A percentile compares a stretch with the other conserved stretches of the same genome.
Evolutionary conservation across 2,888 invertebrate genomes (phyloP).

Genomic region (Papilio protenor): DNA sequence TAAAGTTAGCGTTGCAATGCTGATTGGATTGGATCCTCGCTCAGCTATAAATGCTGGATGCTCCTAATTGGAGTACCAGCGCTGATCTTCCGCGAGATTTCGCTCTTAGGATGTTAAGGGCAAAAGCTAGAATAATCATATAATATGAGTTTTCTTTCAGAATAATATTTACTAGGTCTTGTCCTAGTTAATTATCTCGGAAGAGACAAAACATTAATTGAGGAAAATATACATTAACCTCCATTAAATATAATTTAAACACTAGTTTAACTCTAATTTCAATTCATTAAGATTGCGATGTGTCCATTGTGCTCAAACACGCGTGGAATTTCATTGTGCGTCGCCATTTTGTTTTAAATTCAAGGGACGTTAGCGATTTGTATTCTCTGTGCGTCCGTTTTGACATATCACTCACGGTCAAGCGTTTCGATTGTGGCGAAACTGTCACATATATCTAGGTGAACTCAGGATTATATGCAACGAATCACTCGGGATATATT

Average conservation of each 20-base stretch:
- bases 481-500: neutral
- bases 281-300: conserved; percentile 29
- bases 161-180: no score
- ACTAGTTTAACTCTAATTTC: conserved; percentile 20
- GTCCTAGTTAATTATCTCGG: neutral
- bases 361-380: conserved; percentile 53
- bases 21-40: no score
- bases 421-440: conserved; percentile 56
- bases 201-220: neutral
- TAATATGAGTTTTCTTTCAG: no score
- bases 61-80: no score
- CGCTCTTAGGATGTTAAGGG: no score
- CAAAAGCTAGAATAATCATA: no score
- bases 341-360: conserved; percentile 54
- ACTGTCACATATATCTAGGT: conserved; percentile 47
- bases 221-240: conserved; percentile 1
- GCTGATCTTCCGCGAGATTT: no score
- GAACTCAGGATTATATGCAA: neutral
- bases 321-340: conserved; percentile 36
- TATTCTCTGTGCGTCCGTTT: conserved; percentile 59
- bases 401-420: conserved; percentile 66
- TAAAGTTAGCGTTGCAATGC: no score
- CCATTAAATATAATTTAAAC: conserved; percentile 15
- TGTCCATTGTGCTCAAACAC: conserved; percentile 30
- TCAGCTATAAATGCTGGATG: no score